Conservation (phyloP, 2,113 vertebrate genomes). For the Oryzias celebensis region DNA sequence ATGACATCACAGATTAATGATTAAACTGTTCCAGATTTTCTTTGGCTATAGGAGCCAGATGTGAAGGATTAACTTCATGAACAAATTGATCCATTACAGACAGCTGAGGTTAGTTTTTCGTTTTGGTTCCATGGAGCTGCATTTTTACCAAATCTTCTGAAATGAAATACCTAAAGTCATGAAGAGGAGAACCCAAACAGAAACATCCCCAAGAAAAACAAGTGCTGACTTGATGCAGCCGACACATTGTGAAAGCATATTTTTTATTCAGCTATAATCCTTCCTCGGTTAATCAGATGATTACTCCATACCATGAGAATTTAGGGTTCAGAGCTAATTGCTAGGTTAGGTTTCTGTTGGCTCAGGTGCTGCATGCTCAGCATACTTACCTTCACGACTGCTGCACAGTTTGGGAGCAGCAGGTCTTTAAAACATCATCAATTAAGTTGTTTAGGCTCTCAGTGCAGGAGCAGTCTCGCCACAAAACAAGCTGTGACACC, state of each 20-base stretch:
- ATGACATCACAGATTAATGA: slow-evolving; percentile 54
- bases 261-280: slow-evolving; percentile 70
- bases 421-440: slow-evolving; percentile 63
- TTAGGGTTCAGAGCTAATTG: slow-evolving; percentile 67
- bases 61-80: slow-evolving; percentile 43
- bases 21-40: slow-evolving; percentile 59
- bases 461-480: slow-evolving; percentile 40
- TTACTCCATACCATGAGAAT: slow-evolving; percentile 72
- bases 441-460: slow-evolving; percentile 56
- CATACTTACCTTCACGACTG: slow-evolving; percentile 59
- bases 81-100: slow-evolving; percentile 34
- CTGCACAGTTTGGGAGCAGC: slow-evolving; percentile 49
- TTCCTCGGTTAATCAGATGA: slow-evolving; percentile 72
- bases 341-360: slow-evolving; percentile 74
- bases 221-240: slow-evolving; percentile 60
- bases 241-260: slow-evolving; percentile 64
- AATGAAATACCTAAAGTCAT: slow-evolving; percentile 43
- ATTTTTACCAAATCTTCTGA: slow-evolving; percentile 28
- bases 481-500: slow-evolving; percentile 58
- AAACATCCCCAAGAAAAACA: slow-evolving; percentile 48
- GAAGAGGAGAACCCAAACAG: slow-evolving; percentile 53
- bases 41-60: slow-evolving; percentile 60
- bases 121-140: not conserved
- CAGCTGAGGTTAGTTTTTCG: slow-evolving; percentile 8
- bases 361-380: slow-evolving; percentile 64